Evolutionary conservation across 2,888 invertebrate species (phyloP), one percentile per base, ranked within the genome.

Genomic region (Leuctra nigra): DNA sequence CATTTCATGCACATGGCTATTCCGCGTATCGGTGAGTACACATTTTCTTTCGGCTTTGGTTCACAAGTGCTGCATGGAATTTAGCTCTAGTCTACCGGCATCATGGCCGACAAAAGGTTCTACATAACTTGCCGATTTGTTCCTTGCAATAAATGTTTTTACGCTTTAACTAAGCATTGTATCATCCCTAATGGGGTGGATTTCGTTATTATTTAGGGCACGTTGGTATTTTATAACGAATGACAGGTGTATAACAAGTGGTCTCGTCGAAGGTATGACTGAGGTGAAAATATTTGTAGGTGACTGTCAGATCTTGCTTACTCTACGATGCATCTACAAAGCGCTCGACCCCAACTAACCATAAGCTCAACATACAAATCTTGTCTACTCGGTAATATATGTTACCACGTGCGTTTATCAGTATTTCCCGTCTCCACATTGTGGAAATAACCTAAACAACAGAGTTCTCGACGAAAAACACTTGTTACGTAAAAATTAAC

Each of bases 1-100:
- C 87, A 88, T 70, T 94, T 89, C 69, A 86, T 92, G 83, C 91
- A 91, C 77, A 86, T 91, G 81, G 87, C 91, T 64, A 86, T 91
- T 69, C 88, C 91, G 64, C 83, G 91, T 38, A 72, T 75, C 63
- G 75, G 75, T 75, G 70, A 70, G 70, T 66, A 53, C 11, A 7
- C 18, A 23, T 18, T 29, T 29, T 36, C 9, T 35, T 38, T 11
- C 9, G 33, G 16, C 25, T 14, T 14, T 13, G 16, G 33, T 56
- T 13, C 22, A 22, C 54, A 20, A 24, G 36, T 53, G 54, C 58
- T 59, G 54, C 56, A 48, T 29, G 46, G 54, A 50, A 52, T 54
- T 59, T 57, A 55, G 57, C 54, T 59, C 44, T 35, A 25, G 23
- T 48, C 56, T 59, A 55, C 48, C 52, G 36, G 16, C 48, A 48